Percentiles rank a stretch among this genome's conserved stretches.
Evolutionary conservation across 2,797 vertebrate species (phyloP).

Genomic region (Masticophis lateralis): DNA sequence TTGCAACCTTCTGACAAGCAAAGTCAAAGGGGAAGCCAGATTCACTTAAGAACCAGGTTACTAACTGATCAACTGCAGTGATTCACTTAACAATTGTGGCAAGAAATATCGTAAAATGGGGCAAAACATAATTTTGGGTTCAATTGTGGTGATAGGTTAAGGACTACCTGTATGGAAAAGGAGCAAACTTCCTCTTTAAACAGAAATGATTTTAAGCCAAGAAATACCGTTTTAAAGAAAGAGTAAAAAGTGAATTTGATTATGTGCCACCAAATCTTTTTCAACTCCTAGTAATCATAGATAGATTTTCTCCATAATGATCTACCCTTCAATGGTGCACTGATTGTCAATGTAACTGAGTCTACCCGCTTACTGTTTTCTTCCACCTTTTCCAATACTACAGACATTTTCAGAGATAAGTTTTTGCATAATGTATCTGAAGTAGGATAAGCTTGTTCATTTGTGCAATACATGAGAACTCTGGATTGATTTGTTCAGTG

Average conservation of each 20-base stretch:
- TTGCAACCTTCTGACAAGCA: background rate
- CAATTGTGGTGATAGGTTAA: too few species aligned
- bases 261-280: background rate
- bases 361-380: background rate
- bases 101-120: too few species aligned
- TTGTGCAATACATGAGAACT: background rate
- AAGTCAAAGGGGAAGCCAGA: background rate
- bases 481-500: background rate
- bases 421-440: background rate
- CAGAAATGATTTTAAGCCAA: background rate
- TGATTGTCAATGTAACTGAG: background rate
- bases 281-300: background rate
- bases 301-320: background rate
- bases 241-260: background rate
- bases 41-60: background rate
- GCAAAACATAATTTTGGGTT: too few species aligned
- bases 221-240: background rate
- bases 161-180: background rate
- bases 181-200: background rate
- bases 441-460: background rate
- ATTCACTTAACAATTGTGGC: too few species aligned
- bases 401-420: background rate
- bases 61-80: too few species aligned
- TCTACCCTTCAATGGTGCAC: background rate
- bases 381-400: background rate